A percentile compares a stretch with the other conserved stretches of the same genome.
These are phyloP conservation scores for Anadara kagoshimensis DNA, from an alignment of 1,140 invertebrate species.

Conservation along the genomic window DNA sequence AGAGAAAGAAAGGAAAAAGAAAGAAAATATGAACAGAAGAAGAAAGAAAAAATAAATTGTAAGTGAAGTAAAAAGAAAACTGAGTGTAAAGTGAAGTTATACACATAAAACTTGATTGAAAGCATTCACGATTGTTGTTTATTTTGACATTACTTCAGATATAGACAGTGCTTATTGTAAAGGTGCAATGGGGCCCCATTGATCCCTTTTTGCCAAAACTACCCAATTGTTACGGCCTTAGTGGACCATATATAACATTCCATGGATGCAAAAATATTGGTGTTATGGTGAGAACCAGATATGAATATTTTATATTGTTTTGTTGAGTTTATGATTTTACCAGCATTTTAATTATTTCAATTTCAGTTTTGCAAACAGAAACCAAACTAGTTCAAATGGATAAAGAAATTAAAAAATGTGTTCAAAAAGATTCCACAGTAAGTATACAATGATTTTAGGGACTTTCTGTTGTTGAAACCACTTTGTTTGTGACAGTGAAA, in stretches of 20 bases:
- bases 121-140: not conserved
- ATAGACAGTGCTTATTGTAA: no score
- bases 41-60: conserved; percentile 68
- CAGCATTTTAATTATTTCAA: conserved; percentile 38
- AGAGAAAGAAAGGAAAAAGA: conserved; percentile 71
- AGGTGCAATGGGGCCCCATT: no score
- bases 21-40: conserved; percentile 72
- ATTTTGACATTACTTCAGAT: no score
- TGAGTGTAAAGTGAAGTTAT: not conserved
- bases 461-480: no score
- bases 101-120: not conserved
- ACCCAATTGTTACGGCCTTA: no score
- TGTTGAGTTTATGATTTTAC: not conserved
- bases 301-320: no score
- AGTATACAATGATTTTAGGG: no score
- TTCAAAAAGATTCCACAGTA: conserved; percentile 55
- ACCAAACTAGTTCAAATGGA: conserved; percentile 84
- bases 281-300: no score
- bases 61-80: conserved; percentile 34
- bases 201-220: no score
- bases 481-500: no score
- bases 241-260: no score
- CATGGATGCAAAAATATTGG: no score
- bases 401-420: conserved; percentile 81
- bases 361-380: conserved; percentile 81